phyloP scores from a whole-genome alignment of 2,888 invertebrate genomes.

The Ditylenchus weischeri region DNA sequence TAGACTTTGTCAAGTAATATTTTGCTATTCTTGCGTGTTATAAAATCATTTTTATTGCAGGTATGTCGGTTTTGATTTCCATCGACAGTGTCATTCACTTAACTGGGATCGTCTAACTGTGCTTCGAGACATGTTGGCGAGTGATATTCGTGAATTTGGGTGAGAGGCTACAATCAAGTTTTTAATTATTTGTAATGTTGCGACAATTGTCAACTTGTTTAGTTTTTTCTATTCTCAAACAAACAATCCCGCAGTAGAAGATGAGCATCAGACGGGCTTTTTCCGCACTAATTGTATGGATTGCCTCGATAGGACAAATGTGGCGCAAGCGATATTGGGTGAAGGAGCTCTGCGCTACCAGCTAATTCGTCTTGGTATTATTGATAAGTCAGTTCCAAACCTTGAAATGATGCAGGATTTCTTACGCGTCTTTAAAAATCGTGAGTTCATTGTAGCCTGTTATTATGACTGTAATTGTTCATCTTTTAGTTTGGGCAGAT shows the following conservation, averaged over 20 bases:
- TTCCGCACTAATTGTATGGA: conserved; percentile 86
- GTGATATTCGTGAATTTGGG: conserved; percentile 40
- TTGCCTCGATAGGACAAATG: conserved; percentile 62
- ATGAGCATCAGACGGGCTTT: conserved; percentile 72
- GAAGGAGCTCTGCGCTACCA: conserved; percentile 74
- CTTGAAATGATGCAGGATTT: conserved; percentile 72
- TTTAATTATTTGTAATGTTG: neutral
- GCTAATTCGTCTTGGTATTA: conserved; percentile 65
- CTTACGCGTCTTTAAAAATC: conserved; percentile 73
- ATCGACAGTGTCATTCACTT: conserved; percentile 91
- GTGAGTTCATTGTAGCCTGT: conserved; percentile 56
- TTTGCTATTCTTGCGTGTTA: neutral
- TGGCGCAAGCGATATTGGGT: conserved; percentile 92
- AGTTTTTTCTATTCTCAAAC: conserved; percentile 76
- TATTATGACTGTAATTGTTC: neutral
- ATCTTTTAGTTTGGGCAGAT: conserved; percentile 71
- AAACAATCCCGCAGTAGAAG: conserved; percentile 64
- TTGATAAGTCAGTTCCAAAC: conserved; percentile 66
- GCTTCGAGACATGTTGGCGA: conserved; percentile 23
- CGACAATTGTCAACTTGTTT: neutral
- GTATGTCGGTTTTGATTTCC: conserved; percentile 97
- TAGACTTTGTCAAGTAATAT: conserved; percentile 44
- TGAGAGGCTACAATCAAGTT: conserved; percentile 21
- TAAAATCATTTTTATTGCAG: conserved; percentile 60
- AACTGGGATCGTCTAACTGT: conserved; percentile 72